Conservation (phyloP, 1,140 invertebrate species). For the Eubasilissa regina region DNA sequence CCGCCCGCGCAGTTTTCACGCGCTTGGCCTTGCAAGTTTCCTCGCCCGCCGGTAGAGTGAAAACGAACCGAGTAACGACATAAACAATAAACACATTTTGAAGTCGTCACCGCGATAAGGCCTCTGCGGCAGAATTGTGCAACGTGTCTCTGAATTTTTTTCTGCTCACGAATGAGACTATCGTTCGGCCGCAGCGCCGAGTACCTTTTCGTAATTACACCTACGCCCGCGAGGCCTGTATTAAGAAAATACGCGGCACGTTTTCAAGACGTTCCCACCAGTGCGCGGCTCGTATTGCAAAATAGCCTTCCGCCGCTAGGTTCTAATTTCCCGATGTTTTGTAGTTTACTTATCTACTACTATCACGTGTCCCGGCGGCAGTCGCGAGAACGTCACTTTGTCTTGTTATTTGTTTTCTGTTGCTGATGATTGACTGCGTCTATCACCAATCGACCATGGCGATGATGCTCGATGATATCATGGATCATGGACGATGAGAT, state of each 20-base stretch:
- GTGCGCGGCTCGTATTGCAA: too few species aligned
- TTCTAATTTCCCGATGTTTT: too few species aligned
- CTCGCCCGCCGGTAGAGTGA: neutral
- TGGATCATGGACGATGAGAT: too few species aligned
- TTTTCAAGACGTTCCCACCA: neutral
- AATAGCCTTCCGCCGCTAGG: too few species aligned
- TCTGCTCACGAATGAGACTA: neutral
- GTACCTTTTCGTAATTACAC: neutral
- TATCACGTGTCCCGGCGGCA: too few species aligned
- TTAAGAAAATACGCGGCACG: neutral
- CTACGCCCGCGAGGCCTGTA: neutral
- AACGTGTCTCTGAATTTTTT: neutral
- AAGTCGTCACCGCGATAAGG: constrained; percentile 11
- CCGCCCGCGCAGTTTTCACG: neutral
- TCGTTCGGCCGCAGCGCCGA: neutral
- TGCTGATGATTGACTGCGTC: too few species aligned
- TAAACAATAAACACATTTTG: neutral
- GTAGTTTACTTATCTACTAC: too few species aligned
- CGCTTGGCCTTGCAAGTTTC: constrained; percentile 20
- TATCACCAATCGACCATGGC: too few species aligned
- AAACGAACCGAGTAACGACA: constrained; percentile 36
- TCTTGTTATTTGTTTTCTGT: too few species aligned
- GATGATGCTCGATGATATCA: too few species aligned
- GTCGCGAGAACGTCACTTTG: too few species aligned
- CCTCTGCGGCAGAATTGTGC: neutral